Evolutionary conservation across 1,140 invertebrate genomes (phyloP).

Genomic region (Manduca sexta): DNA sequence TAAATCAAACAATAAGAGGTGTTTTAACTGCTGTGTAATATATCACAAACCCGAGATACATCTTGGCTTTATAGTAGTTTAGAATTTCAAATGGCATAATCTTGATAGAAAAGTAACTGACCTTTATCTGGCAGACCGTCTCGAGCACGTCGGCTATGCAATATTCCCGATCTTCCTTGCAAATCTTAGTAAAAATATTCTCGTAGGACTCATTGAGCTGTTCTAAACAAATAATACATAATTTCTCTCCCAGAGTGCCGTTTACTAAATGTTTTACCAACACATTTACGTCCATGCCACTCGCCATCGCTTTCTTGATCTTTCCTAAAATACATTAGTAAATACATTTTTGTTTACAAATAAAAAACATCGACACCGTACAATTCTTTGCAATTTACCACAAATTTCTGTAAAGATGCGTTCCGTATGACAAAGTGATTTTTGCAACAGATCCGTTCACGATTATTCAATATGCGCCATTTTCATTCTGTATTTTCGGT

Average conservation of each 20-base stretch:
- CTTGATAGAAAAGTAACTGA: conserved; percentile 21
- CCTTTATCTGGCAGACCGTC: conserved; percentile 41
- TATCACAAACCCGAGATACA: too few species aligned
- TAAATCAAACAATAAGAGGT: too few species aligned
- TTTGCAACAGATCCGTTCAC: conserved; percentile 14
- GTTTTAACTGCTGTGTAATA: too few species aligned
- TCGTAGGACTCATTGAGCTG: conserved; percentile 33
- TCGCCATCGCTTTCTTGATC: conserved; percentile 17
- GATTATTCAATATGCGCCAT: conserved; percentile 4
- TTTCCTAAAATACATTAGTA: conserved; percentile 3
- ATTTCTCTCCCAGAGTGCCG: conserved; percentile 41
- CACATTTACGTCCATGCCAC: conserved; percentile 31
- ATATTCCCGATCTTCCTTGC: conserved; percentile 43
- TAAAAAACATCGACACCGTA: not conserved
- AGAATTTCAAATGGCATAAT: too few species aligned
- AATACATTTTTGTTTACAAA: conserved; percentile 13
- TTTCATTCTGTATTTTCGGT: too few species aligned
- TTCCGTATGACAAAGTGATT: conserved; percentile 19
- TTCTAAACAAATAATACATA: conserved; percentile 48
- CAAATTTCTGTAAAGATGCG: conserved; percentile 35
- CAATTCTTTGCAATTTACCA: conserved; percentile 21
- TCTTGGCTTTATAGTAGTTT: too few species aligned
- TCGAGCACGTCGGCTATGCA: conserved; percentile 47
- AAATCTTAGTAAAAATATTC: conserved; percentile 46
- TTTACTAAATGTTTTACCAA: conserved; percentile 51